These are phyloP conservation scores for Epinephelus moara DNA, from an alignment of 2,113 vertebrate species.

Conservation along the genomic window DNA sequence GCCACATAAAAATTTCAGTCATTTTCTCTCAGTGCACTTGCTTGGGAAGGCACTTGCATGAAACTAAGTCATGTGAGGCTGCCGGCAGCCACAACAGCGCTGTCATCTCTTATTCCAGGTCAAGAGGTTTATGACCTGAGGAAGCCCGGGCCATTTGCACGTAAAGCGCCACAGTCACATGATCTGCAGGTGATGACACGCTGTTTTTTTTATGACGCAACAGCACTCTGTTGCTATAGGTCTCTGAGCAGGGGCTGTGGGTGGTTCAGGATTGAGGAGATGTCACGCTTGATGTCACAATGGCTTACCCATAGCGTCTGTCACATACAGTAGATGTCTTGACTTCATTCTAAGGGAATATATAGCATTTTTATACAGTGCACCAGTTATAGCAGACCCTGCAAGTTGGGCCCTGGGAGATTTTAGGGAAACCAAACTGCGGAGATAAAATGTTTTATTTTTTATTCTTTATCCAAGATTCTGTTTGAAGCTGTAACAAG, in stretches of 20 bases:
- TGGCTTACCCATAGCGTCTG: not conserved
- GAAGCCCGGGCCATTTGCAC: not conserved
- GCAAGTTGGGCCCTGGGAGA: not conserved
- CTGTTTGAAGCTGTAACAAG: too few species aligned
- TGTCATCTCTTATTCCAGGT: slow-evolving; percentile 51
- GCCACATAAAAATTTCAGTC: slow-evolving; percentile 49
- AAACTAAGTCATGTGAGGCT: not conserved
- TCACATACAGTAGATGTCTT: not conserved
- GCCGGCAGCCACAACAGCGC: slow-evolving; percentile 34
- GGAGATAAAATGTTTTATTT: not conserved
- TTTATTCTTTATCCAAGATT: not conserved
- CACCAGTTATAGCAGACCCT: not conserved
- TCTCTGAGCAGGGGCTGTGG: not conserved
- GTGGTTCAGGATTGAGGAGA: not conserved
- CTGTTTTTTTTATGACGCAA: slow-evolving; percentile 7
- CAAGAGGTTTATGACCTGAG: slow-evolving; percentile 40
- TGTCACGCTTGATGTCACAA: not conserved
- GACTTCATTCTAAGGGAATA: not conserved
- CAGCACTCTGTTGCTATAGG: not conserved
- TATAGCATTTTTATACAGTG: not conserved
- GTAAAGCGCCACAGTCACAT: not conserved
- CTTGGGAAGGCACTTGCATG: too few species aligned
- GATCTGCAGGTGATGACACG: slow-evolving; percentile 11
- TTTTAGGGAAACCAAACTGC: not conserved
- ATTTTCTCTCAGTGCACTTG: slow-evolving; percentile 19